Percentiles rank a stretch among this genome's conserved stretches.
Conservation (phyloP, 2,797 vertebrate genomes). For the Arrhamphus sclerolepis region DNA sequence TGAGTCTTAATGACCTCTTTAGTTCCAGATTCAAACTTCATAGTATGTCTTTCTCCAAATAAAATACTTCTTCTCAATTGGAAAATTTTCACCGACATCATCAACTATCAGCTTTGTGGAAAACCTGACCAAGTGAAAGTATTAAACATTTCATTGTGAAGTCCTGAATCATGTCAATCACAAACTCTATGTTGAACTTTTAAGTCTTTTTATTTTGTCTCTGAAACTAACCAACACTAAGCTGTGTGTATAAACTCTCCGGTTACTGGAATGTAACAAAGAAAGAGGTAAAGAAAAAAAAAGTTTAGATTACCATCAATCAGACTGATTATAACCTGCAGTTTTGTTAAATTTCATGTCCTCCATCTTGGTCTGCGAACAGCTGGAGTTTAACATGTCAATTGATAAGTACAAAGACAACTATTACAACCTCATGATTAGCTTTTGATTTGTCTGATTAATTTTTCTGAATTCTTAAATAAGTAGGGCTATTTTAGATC, state of each 20-base stretch:
- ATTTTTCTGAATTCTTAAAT: conserved; percentile 2
- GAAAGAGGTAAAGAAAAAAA: not conserved
- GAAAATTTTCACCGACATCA: too few species aligned
- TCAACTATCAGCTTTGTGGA: too few species aligned
- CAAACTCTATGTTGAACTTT: too few species aligned
- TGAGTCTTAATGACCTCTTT: too few species aligned
- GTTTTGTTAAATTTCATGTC: not conserved
- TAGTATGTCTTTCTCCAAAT: too few species aligned
- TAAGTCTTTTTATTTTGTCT: not conserved
- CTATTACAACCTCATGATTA: not conserved
- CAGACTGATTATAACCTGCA: conserved; percentile 1
- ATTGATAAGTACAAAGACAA: conserved; percentile 56
- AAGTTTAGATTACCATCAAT: not conserved
- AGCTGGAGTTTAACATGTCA: conserved; percentile 44
- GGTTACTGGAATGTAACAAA: not conserved
- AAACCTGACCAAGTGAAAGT: too few species aligned
- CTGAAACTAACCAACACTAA: not conserved
- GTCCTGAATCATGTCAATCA: not conserved
- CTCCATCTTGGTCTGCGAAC: not conserved
- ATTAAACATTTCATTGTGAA: too few species aligned
- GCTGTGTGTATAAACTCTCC: not conserved
- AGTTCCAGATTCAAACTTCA: too few species aligned
- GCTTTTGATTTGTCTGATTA: not conserved
- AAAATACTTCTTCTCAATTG: too few species aligned
- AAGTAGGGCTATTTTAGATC: not conserved